Percentiles rank a stretch among this genome's conserved stretches.
phyloP scores from a whole-genome alignment of 1,140 invertebrate species.

The Brachionus sp. region DNA sequence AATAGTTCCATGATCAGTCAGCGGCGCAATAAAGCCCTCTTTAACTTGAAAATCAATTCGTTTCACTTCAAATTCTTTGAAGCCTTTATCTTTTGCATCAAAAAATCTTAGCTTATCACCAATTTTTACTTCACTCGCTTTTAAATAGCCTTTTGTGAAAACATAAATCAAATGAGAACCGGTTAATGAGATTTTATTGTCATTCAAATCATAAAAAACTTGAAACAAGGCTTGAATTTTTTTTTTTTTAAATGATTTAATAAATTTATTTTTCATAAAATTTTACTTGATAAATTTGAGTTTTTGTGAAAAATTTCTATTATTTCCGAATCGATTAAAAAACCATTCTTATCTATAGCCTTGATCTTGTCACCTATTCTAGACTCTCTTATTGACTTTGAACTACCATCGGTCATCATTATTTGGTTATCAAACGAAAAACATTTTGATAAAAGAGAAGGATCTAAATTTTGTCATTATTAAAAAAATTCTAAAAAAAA shows the following conservation, averaged over 20 bases:
- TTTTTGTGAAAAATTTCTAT: constrained; percentile 3
- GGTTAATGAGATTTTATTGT: constrained; percentile 14
- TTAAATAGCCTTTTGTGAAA: constrained; percentile 4
- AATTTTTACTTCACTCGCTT: constrained; percentile 13
- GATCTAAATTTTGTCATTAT: not conserved
- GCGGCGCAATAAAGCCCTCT: constrained; percentile 78
- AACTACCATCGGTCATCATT: not conserved
- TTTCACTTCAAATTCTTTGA: not conserved
- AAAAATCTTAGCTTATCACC: not conserved
- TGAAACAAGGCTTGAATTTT: not conserved
- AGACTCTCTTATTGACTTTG: not conserved
- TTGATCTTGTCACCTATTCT: constrained; percentile 11
- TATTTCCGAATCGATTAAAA: constrained; percentile 16
- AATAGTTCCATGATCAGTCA: constrained; percentile 79
- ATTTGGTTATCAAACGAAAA: constrained; percentile 17
- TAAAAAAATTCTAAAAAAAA: not conserved
- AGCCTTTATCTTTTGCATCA: not conserved
- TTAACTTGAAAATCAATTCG: constrained; percentile 23
- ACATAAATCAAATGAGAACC: constrained; percentile 38
- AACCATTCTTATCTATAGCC: not conserved
- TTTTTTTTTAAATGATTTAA: not conserved
- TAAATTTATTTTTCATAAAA: not conserved
- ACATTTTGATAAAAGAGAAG: constrained; percentile 9
- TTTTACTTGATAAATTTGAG: constrained; percentile 18
- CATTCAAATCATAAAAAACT: not conserved